A percentile compares a stretch with the other conserved stretches of the same genome.
phyloP scores from a whole-genome alignment of 92 coral and sea anemone species.

The Siderastrea siderea region DNA sequence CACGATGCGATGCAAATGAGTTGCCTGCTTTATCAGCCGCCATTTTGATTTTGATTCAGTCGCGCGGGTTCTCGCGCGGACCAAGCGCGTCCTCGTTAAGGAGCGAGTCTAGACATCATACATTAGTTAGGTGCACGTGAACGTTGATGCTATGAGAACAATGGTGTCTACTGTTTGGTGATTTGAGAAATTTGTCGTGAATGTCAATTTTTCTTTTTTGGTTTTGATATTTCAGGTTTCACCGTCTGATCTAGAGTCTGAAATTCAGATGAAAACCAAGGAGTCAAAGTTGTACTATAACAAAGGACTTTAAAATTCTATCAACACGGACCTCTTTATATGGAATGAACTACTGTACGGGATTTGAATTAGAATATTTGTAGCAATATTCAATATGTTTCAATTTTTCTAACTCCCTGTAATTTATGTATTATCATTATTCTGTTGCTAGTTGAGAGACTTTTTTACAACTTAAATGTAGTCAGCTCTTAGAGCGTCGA shows the following conservation, averaged over 20 bases:
- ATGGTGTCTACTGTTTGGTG: too few species aligned
- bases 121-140: too few species aligned
- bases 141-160: too few species aligned
- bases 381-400: neutral
- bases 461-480: neutral
- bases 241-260: constrained; percentile 79
- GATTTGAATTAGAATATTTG: neutral
- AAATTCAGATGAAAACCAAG: constrained; percentile 85
- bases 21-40: too few species aligned
- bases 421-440: neutral
- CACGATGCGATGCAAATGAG: too few species aligned
- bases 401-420: neutral
- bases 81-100: too few species aligned
- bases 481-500: neutral
- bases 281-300: constrained; percentile 82
- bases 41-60: too few species aligned
- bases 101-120: too few species aligned
- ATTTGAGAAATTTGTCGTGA: too few species aligned
- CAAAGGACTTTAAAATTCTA: constrained; percentile 76
- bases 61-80: too few species aligned
- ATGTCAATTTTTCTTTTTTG: neutral
- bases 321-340: neutral
- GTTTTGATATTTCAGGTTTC: constrained; percentile 44
- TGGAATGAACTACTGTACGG: neutral
- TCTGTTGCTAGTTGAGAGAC: neutral